These are phyloP conservation scores for Buceros bicornis DNA, from an alignment of 2,797 vertebrate species.

Conservation along the genomic window DNA sequence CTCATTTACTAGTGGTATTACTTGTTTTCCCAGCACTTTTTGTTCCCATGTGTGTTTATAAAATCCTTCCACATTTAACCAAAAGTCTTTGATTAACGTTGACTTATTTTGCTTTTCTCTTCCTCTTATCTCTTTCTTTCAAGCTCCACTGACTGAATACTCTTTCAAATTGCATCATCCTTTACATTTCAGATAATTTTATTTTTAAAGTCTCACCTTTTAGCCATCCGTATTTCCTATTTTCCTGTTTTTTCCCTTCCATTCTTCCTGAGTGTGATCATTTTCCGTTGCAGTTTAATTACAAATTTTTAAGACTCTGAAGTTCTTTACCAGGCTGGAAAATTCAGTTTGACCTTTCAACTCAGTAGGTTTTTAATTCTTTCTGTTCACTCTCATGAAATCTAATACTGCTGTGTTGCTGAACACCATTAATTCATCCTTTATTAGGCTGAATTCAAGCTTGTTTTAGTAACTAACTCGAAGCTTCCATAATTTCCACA, in stretches of 20 bases:
- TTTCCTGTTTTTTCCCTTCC: background rate
- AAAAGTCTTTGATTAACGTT: background rate
- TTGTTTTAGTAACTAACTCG: background rate
- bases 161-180: background rate
- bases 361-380: background rate
- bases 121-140: background rate
- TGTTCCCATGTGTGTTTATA: background rate
- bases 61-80: background rate
- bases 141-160: background rate
- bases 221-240: background rate
- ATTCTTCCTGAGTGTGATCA: background rate
- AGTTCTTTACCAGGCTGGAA: background rate
- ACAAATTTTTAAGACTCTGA: background rate
- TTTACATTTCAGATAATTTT: background rate
- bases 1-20: background rate
- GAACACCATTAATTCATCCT: background rate
- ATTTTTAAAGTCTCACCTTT: background rate
- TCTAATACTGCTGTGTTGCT: background rate
- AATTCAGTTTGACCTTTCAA: background rate
- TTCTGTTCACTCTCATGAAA: background rate
- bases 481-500: background rate
- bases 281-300: background rate
- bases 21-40: background rate
- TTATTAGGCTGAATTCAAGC: background rate
- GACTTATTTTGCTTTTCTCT: conserved; percentile 15